A percentile compares a stretch with the other conserved stretches of the same genome.
Conservation (phyloP, 2,113 vertebrate genomes). For the Felis chaus region DNA sequence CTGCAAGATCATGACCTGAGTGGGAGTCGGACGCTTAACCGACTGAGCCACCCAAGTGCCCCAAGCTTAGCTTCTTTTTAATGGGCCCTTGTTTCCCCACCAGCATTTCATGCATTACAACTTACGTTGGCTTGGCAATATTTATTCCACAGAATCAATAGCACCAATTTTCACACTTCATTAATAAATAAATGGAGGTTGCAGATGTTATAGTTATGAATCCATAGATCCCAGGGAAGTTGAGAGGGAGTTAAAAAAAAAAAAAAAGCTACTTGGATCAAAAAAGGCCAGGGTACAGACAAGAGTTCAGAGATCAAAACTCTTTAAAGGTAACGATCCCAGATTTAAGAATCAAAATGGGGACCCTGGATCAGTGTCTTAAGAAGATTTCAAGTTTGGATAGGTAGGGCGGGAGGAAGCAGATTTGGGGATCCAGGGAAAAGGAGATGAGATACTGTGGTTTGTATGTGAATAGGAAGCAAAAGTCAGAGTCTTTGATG, state of each 20-base stretch:
- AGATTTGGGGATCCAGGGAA: conserved; percentile 23
- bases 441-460: conserved; percentile 42
- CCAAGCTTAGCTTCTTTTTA: background rate
- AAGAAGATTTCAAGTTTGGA: conserved; percentile 30
- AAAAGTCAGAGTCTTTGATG: conserved; percentile 39
- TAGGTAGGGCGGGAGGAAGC: background rate
- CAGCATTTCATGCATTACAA: background rate
- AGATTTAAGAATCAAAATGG: conserved; percentile 10
- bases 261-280: background rate
- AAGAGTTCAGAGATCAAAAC: background rate
- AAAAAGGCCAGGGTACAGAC: background rate
- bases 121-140: background rate
- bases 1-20: too few relatives aligned
- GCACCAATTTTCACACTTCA: conserved; percentile 27
- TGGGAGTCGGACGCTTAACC: background rate
- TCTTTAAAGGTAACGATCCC: background rate
- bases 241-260: background rate
- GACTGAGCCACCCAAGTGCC: background rate
- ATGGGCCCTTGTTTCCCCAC: background rate
- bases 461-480: conserved; percentile 48
- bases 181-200: conserved; percentile 43
- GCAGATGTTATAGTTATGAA: background rate
- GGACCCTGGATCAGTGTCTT: conserved; percentile 9
- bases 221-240: background rate
- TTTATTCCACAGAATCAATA: background rate